Conservation (phyloP, 2,797 vertebrate species). For the Sebastes oblongus region DNA sequence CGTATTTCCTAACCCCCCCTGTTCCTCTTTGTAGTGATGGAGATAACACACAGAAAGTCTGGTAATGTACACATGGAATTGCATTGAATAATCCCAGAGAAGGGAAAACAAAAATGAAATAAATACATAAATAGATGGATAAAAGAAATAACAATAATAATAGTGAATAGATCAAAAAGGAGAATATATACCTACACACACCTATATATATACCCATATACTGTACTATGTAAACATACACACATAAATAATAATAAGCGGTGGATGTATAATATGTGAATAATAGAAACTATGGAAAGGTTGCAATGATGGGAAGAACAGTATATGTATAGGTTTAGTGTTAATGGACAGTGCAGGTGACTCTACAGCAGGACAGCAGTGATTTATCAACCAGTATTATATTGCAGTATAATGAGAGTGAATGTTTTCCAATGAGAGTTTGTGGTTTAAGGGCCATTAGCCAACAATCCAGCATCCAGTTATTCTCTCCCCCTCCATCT, state of each 20-base stretch:
- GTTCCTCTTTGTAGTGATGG: too few relatives aligned
- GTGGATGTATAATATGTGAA: background rate
- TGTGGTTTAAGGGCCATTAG: constrained; percentile 20
- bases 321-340: background rate
- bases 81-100: too few relatives aligned
- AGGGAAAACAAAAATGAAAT: too few relatives aligned
- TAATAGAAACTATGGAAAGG: background rate
- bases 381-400: background rate
- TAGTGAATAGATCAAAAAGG: too few relatives aligned
- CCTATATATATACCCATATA: too few relatives aligned
- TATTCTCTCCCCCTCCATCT: background rate
- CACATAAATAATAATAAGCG: background rate
- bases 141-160: too few relatives aligned
- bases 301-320: background rate
- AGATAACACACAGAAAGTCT: too few relatives aligned
- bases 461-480: constrained; percentile 8
- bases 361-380: background rate
- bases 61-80: too few relatives aligned
- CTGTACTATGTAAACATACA: too few relatives aligned
- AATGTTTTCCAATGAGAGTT: constrained; percentile 17
- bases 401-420: constrained; percentile 3
- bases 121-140: too few relatives aligned
- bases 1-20: too few relatives aligned
- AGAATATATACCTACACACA: too few relatives aligned
- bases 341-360: background rate